phyloP scores from a whole-genome alignment of 2,888 invertebrate genomes.

The Disparrhopalites patrizii region DNA sequence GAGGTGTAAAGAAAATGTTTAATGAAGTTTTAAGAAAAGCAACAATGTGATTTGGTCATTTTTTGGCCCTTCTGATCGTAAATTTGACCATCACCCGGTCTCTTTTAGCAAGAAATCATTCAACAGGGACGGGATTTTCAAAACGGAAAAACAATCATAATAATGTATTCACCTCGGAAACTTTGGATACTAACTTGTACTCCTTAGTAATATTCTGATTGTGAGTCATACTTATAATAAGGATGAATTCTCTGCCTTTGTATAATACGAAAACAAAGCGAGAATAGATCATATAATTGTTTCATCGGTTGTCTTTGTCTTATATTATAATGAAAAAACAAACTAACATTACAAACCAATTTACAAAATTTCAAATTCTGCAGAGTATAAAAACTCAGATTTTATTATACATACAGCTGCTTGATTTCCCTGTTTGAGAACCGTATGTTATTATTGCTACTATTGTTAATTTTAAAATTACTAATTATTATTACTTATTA shows the following conservation, averaged over 20 bases:
- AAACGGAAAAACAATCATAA: slow-evolving; percentile 16
- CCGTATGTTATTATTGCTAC: too few species aligned
- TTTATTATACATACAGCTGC: too few species aligned
- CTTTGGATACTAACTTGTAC: slow-evolving; percentile 10
- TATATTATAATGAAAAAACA: too few species aligned
- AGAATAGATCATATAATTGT: too few species aligned
- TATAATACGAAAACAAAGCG: too few species aligned
- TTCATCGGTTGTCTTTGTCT: too few species aligned
- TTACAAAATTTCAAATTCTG: too few species aligned
- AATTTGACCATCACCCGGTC: slow-evolving; percentile 17
- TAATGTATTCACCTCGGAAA: slow-evolving; percentile 15
- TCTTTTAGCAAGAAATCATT: slow-evolving; percentile 15
- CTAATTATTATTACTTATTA: not conserved
- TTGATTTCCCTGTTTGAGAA: too few species aligned
- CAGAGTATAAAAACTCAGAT: too few species aligned
- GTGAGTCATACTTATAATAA: slow-evolving; percentile 1
- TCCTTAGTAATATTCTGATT: slow-evolving; percentile 13
- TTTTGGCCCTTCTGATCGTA: slow-evolving; percentile 16
- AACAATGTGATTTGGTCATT: slow-evolving; percentile 17
- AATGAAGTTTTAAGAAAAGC: slow-evolving; percentile 18
- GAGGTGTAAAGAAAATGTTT: slow-evolving; percentile 14
- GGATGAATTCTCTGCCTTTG: not conserved
- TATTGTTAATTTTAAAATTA: too few species aligned
- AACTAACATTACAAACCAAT: too few species aligned
- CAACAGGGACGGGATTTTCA: slow-evolving; percentile 9